Base-by-base conservation (phyloP, 2,888 invertebrate species). In the Crocallis elinguaria region DNA sequence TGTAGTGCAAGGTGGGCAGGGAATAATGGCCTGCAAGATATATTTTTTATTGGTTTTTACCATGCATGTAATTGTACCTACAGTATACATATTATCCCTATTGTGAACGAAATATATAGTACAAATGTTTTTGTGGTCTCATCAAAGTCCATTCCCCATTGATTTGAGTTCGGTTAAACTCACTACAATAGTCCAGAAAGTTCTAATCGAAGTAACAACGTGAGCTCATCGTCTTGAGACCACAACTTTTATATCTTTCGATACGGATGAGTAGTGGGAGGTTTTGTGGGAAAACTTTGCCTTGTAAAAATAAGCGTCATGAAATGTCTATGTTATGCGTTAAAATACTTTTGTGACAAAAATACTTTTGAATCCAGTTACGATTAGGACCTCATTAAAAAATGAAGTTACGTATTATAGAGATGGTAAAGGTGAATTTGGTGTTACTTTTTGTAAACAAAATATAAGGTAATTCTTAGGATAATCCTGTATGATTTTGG, bases 191-290 rank as follows among this genome's bases (percentile, higher is more conserved):
- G 67, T 55, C 60, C 70, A 62, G 60, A 63, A 80, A 82, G 67
- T 82, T 83, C 73, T 81, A 82, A 85, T 84, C 75, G 79, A 79
- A 81, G 78, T 75, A 79, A 72, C 75, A 74, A 81, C 74, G 80
- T 76, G 77, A 79, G 72, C 79, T 80, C 79, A 79, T 78, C 72
- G 67, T 64, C 78, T 76, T 74, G 83, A 82, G 82, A 79, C 75
- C 73, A 64, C 78, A 79, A 82, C 79, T 79, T 83, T 77, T 82
- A 77, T 74, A 75, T 77, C 76, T 77, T 75, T 76, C 72, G 78
- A 78, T 72, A 75, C 51, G 58, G 54, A 59, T 55, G 66, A 71
- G 66, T 53, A 46, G 53, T 53, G 43, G 45, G 29, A 57, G 49
- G 44, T 43, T 60, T 56, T 52, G 54, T 49, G 42, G 53, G 17